Evolutionary conservation across 2,113 vertebrate species (phyloP).

Genomic region (Lethenteron camtschaticum): DNA sequence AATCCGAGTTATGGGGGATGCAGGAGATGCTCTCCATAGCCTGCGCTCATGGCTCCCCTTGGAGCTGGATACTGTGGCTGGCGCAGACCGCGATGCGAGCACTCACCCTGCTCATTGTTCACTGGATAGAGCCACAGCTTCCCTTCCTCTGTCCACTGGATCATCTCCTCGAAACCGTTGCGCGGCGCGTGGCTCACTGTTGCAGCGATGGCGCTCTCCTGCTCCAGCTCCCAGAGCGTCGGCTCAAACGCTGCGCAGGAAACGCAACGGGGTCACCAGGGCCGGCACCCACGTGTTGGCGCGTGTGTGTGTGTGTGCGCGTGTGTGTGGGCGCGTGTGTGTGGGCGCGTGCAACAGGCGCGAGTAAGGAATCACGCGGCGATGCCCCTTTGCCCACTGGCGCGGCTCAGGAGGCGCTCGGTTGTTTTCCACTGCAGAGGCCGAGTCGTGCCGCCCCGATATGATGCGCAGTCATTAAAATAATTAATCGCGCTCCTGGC

Average conservation of each 20-base stretch:
- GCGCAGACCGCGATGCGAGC: neutral
- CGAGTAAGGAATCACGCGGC: too few relatives aligned
- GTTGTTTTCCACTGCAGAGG: too few relatives aligned
- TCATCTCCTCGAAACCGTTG: slow-evolving; percentile 83
- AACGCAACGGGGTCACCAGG: too few relatives aligned
- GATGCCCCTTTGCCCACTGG: too few relatives aligned
- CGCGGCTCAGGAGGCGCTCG: too few relatives aligned
- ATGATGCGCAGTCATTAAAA: too few relatives aligned
- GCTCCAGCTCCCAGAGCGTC: slow-evolving; percentile 68
- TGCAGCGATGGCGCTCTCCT: slow-evolving; percentile 33
- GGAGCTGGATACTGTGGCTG: neutral
- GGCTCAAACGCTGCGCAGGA: slow-evolving; percentile 18
- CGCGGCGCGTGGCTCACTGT: slow-evolving; percentile 25
- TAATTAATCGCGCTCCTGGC: too few relatives aligned
- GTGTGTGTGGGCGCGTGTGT: too few relatives aligned
- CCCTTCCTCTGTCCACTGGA: slow-evolving; percentile 75
- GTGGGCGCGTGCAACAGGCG: too few relatives aligned
- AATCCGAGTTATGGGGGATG: neutral
- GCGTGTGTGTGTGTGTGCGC: too few relatives aligned
- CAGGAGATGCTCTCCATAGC: neutral
- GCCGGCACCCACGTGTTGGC: too few relatives aligned
- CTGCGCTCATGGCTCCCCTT: neutral
- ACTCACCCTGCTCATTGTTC: slow-evolving; percentile 58
- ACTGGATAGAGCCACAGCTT: slow-evolving; percentile 70
- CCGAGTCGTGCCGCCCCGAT: too few relatives aligned